phyloP scores from a whole-genome alignment of 1,140 invertebrate species.

The Pantala flavescens region DNA sequence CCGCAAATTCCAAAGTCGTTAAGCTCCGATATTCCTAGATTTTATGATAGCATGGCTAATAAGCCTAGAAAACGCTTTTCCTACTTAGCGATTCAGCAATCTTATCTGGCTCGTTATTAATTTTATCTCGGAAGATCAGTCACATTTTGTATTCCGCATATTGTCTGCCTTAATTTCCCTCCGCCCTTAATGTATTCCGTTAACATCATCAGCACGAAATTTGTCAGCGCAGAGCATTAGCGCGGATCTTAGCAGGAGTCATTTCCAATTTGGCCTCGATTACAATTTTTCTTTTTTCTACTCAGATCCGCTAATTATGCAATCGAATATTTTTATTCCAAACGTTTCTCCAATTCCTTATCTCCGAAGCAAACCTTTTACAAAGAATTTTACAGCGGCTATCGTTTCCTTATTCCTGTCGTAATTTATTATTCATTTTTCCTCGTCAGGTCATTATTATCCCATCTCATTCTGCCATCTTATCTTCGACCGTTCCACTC shows the following conservation, averaged over 20 bases:
- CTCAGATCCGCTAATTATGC: not conserved
- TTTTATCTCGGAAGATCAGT: too few relatives aligned
- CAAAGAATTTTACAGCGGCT: conserved; percentile 9
- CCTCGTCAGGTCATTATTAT: not conserved
- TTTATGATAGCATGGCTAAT: too few relatives aligned
- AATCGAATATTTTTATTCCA: not conserved
- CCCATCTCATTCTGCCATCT: not conserved
- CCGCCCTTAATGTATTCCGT: too few relatives aligned
- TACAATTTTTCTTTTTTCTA: not conserved
- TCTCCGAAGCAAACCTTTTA: not conserved
- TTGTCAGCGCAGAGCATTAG: too few relatives aligned
- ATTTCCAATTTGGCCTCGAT: not conserved
- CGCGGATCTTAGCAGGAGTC: not conserved
- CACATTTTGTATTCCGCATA: too few relatives aligned
- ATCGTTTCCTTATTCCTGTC: conserved; percentile 9
- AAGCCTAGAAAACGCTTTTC: too few relatives aligned
- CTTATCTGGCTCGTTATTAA: too few relatives aligned
- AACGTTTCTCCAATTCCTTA: conserved; percentile 8
- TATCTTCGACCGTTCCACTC: not conserved
- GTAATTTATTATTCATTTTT: conserved; percentile 9
- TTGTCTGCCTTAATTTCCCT: too few relatives aligned
- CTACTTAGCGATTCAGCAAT: too few relatives aligned
- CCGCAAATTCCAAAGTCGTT: too few relatives aligned
- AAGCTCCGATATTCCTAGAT: too few relatives aligned
- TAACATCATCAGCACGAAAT: too few relatives aligned